Evolutionary conservation across 2,888 invertebrate genomes (phyloP).

Genomic region (Nysson spinosus): DNA sequence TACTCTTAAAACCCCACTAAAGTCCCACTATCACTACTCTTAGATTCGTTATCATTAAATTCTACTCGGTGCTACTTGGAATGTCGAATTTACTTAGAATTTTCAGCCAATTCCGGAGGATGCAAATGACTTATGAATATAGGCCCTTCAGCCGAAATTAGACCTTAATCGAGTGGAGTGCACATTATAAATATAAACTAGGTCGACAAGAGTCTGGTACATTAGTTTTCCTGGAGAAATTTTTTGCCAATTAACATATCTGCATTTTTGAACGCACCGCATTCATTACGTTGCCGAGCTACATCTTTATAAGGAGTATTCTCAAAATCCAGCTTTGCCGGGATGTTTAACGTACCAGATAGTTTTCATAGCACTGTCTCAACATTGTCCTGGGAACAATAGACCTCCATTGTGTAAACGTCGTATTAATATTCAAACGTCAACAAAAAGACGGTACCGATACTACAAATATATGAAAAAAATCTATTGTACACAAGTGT

Average conservation of each 20-base stretch:
- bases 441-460: not conserved
- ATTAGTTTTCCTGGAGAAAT: not conserved
- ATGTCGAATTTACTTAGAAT: too few species aligned
- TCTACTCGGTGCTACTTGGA: too few species aligned
- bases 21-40: too few species aligned
- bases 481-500: not conserved
- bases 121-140: too few species aligned
- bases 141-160: too few species aligned
- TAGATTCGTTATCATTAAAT: too few species aligned
- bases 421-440: slow-evolving; percentile 20
- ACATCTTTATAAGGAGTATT: not conserved
- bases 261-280: not conserved
- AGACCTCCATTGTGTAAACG: slow-evolving; percentile 8
- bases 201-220: not conserved
- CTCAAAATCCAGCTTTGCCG: not conserved
- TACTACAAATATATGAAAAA: not conserved
- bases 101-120: too few species aligned
- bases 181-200: too few species aligned
- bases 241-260: not conserved
- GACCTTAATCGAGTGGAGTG: too few species aligned
- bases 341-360: not conserved
- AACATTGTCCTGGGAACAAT: slow-evolving; percentile 24
- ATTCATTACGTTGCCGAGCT: not conserved
- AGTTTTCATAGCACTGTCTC: not conserved
- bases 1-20: too few species aligned